Conservation (phyloP, 2,113 vertebrate species). For the Dermatemys mawii region DNA sequence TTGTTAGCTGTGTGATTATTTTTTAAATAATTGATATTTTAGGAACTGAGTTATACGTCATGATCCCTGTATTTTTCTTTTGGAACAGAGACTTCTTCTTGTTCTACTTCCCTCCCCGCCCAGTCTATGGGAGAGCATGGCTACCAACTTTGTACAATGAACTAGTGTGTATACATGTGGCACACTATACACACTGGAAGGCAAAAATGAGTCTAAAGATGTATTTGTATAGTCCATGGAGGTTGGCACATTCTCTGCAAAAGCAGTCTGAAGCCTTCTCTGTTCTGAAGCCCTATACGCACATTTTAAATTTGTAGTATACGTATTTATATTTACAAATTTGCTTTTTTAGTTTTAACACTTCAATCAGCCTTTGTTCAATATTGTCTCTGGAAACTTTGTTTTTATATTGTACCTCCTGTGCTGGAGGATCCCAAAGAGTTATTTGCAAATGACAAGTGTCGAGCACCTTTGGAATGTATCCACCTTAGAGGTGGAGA, state of each 20-base stretch:
- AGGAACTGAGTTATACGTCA: neutral
- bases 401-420: neutral
- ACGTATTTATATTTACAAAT: neutral
- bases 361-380: neutral
- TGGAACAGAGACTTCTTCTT: neutral
- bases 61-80: neutral
- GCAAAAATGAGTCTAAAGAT: neutral
- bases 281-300: neutral
- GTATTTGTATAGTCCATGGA: neutral
- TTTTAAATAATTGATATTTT: neutral
- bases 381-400: neutral
- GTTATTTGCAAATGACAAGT: neutral
- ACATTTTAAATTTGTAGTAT: neutral
- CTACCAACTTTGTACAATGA: neutral
- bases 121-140: neutral
- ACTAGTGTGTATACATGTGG: neutral
- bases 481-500: neutral
- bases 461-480: neutral
- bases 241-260: neutral
- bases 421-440: neutral
- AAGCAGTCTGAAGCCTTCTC: neutral
- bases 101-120: rapidly evolving
- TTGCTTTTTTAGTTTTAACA: neutral
- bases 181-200: neutral
- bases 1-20: neutral